Evolutionary conservation across 2,888 invertebrate genomes (phyloP), one percentile per base, ranked within the genome.

Genomic region (Saturnia pavonia): DNA sequence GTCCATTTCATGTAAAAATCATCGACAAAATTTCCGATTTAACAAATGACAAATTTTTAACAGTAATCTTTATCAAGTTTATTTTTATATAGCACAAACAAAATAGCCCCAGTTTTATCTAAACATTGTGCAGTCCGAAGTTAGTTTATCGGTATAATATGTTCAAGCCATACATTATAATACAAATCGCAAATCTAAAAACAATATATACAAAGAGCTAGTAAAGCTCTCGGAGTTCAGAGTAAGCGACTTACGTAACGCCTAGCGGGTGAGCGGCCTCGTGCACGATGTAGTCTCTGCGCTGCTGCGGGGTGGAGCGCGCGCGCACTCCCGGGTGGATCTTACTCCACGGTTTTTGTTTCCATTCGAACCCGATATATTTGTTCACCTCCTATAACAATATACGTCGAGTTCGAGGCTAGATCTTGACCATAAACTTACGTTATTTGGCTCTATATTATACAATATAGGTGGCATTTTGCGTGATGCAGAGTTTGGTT

Each of bases 341-440:
- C 0, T 75, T 68, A 9, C 60, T 8, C 86, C 87, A 87, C 3
- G 80, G 43, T 0, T 68, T 68, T 0, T 90, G 88, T 19, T 69
- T 54, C 91, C 91, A 92, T 16, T 76, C 72, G 76, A 84, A 86
- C 9, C 82, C 79, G 0, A 85, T 82, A 76, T 77, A 85, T 34
- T 80, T 76, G 79, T 88, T 91, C 71, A 91, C 83, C 78, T 89
- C 81, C 93, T 93, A 81, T 0, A 51, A 72, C 16, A 27, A 12
- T 25, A 25, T 57, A 57, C 14, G 0, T n/a, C 8, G 0, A 7
- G 4, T 48, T 48, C 48, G 43, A 43, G 12, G n/a, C n/a, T n/a
- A n/a, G n/a, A n/a, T n/a, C n/a, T n/a, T n/a, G n/a, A n/a, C n/a
- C n/a, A n/a, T n/a, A n/a, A n/a, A n/a, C n/a, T n/a, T n/a, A n/a